Evolutionary conservation across 1,140 invertebrate genomes (phyloP), one percentile per base, ranked within the genome.

Genomic region (Eulimnadia texana): DNA sequence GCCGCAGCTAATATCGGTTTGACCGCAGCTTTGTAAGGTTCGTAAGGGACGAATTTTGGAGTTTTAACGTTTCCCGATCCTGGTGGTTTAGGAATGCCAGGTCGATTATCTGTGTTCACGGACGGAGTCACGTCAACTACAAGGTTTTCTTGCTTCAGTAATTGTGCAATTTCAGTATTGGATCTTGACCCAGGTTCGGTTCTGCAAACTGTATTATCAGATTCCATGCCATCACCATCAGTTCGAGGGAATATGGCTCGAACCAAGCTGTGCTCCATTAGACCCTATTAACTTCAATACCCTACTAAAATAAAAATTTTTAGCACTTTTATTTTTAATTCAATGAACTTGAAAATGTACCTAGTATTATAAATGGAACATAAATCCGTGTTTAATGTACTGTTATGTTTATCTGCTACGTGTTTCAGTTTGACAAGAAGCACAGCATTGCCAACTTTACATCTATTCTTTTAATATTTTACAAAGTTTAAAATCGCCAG

Each of bases 21-120:
- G 0, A 89, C 84, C 64, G 88, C 88, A 59, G 82, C 87, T 69
- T 88, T 86, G 67, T 90, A 92, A 0, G 90, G 90, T 68, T 93
- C 90, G 67, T 87, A 90, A 1, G 89, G 89, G 22, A 93, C 79
- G 74, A 92, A 92, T 70, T 87, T 89, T 1, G 86, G 84, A 67
- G 84, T 68, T 73, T 61, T 73, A 67, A 72, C 74, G 20, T 64
- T 60, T 56, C 69, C 67, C 24, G 58, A n/a, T n/a, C n/a, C n/a
- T n/a, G n/a, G n/a, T n/a, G n/a, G n/a, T n/a, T n/a, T n/a, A n/a
- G n/a, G n/a, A n/a, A n/a, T n/a, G n/a, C n/a, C n/a, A n/a, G n/a
- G n/a, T n/a, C n/a, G n/a, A n/a, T n/a, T n/a, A n/a, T n/a, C n/a
- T n/a, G n/a, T n/a, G n/a, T n/a, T n/a, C n/a, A n/a, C n/a, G n/a